Conservation (phyloP, 2,113 vertebrate genomes). For the Emberiza fucata region DNA sequence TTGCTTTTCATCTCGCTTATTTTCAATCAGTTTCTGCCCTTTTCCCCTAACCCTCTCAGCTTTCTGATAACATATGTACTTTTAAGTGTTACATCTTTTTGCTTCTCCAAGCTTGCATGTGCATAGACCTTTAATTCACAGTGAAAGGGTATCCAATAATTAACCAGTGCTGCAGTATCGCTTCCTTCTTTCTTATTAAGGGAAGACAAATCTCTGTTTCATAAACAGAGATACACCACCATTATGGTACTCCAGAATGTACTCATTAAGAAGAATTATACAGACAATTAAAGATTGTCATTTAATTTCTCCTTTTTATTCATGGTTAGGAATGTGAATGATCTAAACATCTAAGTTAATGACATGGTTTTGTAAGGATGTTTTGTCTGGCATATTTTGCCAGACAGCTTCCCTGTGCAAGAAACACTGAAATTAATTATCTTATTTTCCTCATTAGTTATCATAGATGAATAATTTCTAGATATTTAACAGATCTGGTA, state of each 20-base stretch:
- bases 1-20: background rate
- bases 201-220: slow-evolving; percentile 18
- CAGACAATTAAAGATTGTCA: slow-evolving; percentile 5
- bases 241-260: background rate
- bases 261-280: slow-evolving; percentile 42
- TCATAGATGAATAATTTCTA: background rate
- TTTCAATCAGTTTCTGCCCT: background rate
- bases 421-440: background rate
- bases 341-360: background rate
- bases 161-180: background rate
- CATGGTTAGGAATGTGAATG: background rate
- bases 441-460: slow-evolving; percentile 13
- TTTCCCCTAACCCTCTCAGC: background rate
- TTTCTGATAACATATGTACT: background rate
- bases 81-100: background rate
- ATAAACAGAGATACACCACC: slow-evolving; percentile 1
- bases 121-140: background rate
- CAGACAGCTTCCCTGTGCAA: background rate
- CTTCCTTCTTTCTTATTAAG: slow-evolving; percentile 10
- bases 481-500: background rate
- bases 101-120: background rate
- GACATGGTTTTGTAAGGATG: background rate
- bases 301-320: slow-evolving; percentile 19
- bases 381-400: background rate
- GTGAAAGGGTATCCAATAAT: background rate